phyloP scores from a whole-genome alignment of 2,888 invertebrate species.

The Entomobrya proxima region DNA sequence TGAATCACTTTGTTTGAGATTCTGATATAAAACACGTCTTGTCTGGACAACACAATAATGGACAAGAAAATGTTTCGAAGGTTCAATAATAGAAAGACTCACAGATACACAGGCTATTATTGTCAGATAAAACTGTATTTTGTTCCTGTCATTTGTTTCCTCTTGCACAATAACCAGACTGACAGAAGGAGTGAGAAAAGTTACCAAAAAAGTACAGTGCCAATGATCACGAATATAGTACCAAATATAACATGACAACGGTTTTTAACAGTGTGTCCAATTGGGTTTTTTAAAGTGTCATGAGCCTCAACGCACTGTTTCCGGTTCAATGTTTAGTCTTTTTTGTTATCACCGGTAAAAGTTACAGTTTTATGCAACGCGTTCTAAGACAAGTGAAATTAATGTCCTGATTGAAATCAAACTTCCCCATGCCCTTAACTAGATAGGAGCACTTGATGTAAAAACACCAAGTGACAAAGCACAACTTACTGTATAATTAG shows the following conservation, averaged over 20 bases:
- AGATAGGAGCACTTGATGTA: too few relatives aligned
- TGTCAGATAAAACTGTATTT: too few relatives aligned
- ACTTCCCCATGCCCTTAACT: too few relatives aligned
- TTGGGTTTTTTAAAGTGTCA: too few relatives aligned
- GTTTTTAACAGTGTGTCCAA: not conserved
- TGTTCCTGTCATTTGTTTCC: not conserved
- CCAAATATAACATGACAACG: not conserved
- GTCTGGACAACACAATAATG: constrained; percentile 9
- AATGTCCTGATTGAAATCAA: too few relatives aligned
- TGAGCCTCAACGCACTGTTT: too few relatives aligned
- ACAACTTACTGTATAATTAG: too few relatives aligned
- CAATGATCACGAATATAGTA: not conserved
- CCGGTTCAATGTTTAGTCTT: constrained; percentile 15
- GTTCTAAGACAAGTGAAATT: too few relatives aligned
- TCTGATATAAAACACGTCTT: constrained; percentile 14
- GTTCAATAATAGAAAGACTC: not conserved
- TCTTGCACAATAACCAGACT: not conserved
- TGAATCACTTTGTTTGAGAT: constrained; percentile 34
- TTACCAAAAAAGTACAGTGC: not conserved
- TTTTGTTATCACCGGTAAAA: not conserved
- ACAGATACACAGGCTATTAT: too few relatives aligned
- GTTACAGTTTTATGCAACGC: not conserved
- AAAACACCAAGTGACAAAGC: too few relatives aligned
- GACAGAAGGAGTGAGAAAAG: not conserved
- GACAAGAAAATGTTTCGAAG: not conserved